phyloP scores from a whole-genome alignment of 2,797 vertebrate species.

The Hypotaenidia philippensis region DNA sequence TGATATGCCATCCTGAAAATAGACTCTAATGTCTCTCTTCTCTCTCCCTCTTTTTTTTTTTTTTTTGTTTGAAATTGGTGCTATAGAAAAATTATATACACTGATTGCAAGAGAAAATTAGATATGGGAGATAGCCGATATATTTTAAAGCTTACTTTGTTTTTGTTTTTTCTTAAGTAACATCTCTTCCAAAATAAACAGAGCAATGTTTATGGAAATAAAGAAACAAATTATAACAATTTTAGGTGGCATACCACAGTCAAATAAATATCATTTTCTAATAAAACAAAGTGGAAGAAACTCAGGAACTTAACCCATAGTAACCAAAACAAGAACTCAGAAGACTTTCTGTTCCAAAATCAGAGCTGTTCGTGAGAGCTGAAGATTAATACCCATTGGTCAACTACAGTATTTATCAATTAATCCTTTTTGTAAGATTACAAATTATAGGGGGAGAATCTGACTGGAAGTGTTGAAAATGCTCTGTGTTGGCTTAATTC shows the following conservation, averaged over 20 bases:
- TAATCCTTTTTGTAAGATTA: not conserved
- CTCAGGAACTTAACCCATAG: constrained; percentile 43
- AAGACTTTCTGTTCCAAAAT: not conserved
- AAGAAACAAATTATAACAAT: constrained; percentile 64
- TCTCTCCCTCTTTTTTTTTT: not conserved
- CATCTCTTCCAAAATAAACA: constrained; percentile 54
- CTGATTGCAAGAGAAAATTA: constrained; percentile 16
- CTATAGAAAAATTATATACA: constrained; percentile 12
- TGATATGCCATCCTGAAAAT: constrained; percentile 62
- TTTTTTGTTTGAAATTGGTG: not conserved
- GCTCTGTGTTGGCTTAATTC: not conserved
- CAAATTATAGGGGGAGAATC: not conserved
- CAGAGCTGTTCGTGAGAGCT: not conserved
- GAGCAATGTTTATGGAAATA: constrained; percentile 62
- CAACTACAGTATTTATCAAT: not conserved
- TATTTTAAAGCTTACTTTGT: not conserved
- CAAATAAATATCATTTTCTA: constrained; percentile 69
- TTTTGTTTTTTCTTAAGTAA: not conserved
- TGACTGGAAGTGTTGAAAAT: not conserved
- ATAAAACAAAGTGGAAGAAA: constrained; percentile 59
- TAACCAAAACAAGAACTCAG: constrained; percentile 23
- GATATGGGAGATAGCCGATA: not conserved
- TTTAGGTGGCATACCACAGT: constrained; percentile 66
- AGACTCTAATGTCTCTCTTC: constrained; percentile 10
- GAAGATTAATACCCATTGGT: not conserved